Conservation (phyloP, 2,113 vertebrate species). For the Phylloscopus whistleri region DNA sequence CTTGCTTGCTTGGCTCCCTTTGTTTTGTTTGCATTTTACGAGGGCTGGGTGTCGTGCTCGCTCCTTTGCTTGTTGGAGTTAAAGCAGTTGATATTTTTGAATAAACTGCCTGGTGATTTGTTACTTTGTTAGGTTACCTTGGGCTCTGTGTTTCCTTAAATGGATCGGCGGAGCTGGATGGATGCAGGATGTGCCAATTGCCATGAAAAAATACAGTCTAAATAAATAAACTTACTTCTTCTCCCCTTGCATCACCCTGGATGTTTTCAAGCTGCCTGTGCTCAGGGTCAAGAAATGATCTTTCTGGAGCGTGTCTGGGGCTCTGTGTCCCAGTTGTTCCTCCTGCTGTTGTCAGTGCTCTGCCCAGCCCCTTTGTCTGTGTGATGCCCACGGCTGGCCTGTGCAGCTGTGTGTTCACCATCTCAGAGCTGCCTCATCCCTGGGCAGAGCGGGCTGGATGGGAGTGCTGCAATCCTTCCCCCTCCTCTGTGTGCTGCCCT, state of each 20-base stretch:
- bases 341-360: background rate
- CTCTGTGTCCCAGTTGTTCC: background rate
- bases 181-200: conserved; percentile 51
- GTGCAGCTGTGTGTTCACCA: background rate
- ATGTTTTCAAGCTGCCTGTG: conserved; percentile 21
- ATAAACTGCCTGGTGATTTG: conserved; percentile 34
- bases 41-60: background rate
- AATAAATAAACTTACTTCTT: conserved; percentile 40
- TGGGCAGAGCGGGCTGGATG: background rate
- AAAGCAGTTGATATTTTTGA: conserved; percentile 3
- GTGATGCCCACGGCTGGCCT: background rate
- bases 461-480: background rate
- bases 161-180: conserved; percentile 9
- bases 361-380: background rate
- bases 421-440: background rate
- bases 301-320: background rate
- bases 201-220: conserved; percentile 29
- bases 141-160: conserved; percentile 29
- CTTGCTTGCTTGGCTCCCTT: background rate
- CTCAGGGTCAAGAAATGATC: background rate
- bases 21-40: background rate
- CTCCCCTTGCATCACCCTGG: background rate
- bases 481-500: rapidly evolving
- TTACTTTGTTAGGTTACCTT: conserved; percentile 50
- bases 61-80: background rate